phyloP scores from a whole-genome alignment of 2,888 invertebrate species.

The Idaea straminata region DNA sequence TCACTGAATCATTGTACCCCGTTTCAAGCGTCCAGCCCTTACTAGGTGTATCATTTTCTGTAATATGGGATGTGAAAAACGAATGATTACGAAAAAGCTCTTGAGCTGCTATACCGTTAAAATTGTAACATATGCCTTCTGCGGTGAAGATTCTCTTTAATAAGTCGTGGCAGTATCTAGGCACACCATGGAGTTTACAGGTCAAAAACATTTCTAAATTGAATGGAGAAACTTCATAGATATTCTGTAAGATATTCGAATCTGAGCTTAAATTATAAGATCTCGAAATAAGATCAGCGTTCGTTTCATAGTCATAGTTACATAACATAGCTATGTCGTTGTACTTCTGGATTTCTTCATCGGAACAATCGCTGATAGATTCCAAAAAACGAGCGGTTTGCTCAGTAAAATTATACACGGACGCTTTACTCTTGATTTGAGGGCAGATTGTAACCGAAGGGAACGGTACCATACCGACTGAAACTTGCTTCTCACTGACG shows the following conservation, averaged over 20 bases:
- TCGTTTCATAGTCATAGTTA: background rate
- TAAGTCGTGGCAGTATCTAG: background rate
- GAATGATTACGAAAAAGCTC: background rate
- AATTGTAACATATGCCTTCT: constrained; percentile 7
- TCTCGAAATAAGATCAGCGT: background rate
- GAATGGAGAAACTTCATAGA: background rate
- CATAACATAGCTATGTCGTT: background rate
- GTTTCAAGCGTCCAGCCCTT: constrained; percentile 23
- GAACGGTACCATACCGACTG: constrained; percentile 37
- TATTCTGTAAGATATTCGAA: background rate
- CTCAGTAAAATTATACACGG: constrained; percentile 22
- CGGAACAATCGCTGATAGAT: background rate
- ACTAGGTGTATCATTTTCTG: constrained; percentile 6
- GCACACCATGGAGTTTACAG: background rate
- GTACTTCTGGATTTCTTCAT: constrained; percentile 9
- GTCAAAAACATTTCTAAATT: background rate
- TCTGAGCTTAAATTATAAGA: background rate
- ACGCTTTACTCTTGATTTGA: constrained; percentile 24
- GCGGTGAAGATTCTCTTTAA: background rate
- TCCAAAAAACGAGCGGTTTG: background rate
- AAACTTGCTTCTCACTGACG: constrained; percentile 31
- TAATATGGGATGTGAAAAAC: background rate
- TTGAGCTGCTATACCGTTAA: constrained; percentile 1
- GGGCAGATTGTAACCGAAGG: constrained; percentile 39
- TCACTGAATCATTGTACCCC: constrained; percentile 21